A percentile compares a stretch with the other conserved stretches of the same genome.
Evolutionary conservation across 2,113 vertebrate species (phyloP).

Genomic region (Python bivittatus): DNA sequence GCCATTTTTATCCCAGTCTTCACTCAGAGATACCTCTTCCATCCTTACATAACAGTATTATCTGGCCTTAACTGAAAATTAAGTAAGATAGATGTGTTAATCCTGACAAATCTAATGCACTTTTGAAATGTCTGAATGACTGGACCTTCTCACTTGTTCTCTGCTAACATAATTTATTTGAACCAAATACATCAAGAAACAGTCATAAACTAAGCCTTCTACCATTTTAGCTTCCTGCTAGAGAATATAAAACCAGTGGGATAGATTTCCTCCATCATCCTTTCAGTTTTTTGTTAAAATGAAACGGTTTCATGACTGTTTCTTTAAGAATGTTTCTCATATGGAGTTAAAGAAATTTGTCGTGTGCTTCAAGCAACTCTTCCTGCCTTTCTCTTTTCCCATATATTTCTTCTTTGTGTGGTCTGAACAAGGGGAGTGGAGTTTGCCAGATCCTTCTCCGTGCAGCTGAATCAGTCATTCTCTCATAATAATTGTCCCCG

Average conservation of each 20-base stretch:
- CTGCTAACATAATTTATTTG: not conserved
- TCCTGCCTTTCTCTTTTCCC: not conserved
- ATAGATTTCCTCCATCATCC: not conserved
- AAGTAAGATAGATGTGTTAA: not conserved
- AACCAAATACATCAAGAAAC: not conserved
- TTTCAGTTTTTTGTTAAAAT: too few species aligned
- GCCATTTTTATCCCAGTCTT: not conserved
- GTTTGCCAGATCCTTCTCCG: constrained; percentile 62
- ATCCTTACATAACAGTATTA: not conserved
- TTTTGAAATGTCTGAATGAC: not conserved
- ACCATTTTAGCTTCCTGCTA: not conserved
- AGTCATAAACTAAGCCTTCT: not conserved
- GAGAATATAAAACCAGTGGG: not conserved
- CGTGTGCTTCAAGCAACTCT: not conserved
- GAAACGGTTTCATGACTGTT: too few species aligned
- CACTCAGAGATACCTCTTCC: not conserved
- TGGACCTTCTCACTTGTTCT: not conserved
- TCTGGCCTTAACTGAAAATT: not conserved
- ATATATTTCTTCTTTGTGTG: constrained; percentile 45
- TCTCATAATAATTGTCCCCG: constrained; percentile 68
- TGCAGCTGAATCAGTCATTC: constrained; percentile 72
- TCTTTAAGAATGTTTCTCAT: not conserved
- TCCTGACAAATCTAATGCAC: not conserved
- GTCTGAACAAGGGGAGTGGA: constrained; percentile 48
- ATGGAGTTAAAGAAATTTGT: constrained; percentile 35